A percentile compares a stretch with the other conserved stretches of the same genome.
Conservation (phyloP, 1,140 invertebrate species). For the Solenopsis invicta region DNA sequence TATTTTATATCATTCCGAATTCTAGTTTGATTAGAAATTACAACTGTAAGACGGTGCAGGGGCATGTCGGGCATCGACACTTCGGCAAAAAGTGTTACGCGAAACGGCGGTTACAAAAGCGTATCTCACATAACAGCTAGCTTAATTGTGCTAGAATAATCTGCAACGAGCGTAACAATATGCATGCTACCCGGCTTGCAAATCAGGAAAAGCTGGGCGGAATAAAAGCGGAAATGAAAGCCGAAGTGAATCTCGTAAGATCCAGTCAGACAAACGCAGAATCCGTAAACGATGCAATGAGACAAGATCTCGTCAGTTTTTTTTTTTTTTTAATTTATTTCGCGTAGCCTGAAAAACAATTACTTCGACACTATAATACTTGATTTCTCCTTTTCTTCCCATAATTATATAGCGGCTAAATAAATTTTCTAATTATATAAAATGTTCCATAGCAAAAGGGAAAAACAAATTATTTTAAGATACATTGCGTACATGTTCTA, state of each 20-base stretch:
- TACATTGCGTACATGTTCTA: neutral
- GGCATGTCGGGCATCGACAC: neutral
- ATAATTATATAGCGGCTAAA: neutral
- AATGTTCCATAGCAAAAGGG: neutral
- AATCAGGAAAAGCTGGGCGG: conserved; percentile 26
- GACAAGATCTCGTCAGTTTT: neutral
- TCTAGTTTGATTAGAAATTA: neutral
- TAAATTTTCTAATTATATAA: neutral
- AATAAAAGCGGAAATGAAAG: conserved; percentile 60
- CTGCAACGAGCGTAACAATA: conserved; percentile 53
- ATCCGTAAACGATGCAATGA: conserved; percentile 10
- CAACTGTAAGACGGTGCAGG: neutral
- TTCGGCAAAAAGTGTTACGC: conserved; percentile 61
- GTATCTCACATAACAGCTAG: conserved; percentile 47
- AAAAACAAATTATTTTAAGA: conserved; percentile 11
- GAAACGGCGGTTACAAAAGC: conserved; percentile 50
- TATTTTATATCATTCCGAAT: neutral
- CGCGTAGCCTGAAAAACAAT: no score
- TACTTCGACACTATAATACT: neutral
- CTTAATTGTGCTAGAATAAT: conserved; percentile 39
- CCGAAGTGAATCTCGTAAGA: conserved; percentile 25
- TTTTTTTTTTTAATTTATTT: neutral
- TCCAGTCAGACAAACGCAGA: neutral
- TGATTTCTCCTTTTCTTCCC: neutral
- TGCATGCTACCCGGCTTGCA: conserved; percentile 3